Evolutionary conservation across 2,888 invertebrate species (phyloP).

Genomic region (Pristionchus fissidentatus): DNA sequence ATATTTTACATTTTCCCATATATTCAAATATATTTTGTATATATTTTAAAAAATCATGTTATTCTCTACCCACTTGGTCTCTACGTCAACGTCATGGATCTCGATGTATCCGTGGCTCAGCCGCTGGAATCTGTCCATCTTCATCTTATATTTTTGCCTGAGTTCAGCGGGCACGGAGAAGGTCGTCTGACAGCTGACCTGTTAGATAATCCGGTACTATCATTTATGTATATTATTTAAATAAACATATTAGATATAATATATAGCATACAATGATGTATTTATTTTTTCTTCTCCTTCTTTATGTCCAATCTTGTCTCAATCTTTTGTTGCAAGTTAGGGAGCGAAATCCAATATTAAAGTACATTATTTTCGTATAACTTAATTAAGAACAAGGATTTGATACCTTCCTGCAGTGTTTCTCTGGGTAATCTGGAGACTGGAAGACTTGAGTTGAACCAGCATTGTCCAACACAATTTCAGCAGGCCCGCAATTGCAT

Average conservation of each 20-base stretch:
- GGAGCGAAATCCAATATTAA: too few species aligned
- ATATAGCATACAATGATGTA: too few species aligned
- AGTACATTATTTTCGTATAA: too few species aligned
- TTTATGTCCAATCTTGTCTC: too few species aligned
- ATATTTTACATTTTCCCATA: too few species aligned
- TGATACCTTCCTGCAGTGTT: constrained; percentile 1
- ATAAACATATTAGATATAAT: too few species aligned
- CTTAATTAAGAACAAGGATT: not conserved
- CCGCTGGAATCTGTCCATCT: not conserved
- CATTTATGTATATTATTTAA: not conserved
- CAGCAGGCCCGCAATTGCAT: not conserved
- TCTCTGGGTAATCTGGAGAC: not conserved
- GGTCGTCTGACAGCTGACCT: not conserved
- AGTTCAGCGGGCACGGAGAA: not conserved
- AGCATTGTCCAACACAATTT: not conserved
- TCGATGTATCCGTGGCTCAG: not conserved
- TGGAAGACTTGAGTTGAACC: not conserved
- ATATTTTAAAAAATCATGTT: not conserved
- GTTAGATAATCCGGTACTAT: not conserved
- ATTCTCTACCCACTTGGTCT: not conserved
- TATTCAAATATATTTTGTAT: not conserved
- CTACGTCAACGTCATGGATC: not conserved
- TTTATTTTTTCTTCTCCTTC: too few species aligned
- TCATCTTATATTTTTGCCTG: not conserved
- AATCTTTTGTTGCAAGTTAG: too few species aligned